Conservation (phyloP, 2,113 vertebrate genomes). For the Myotis lucifugus region DNA sequence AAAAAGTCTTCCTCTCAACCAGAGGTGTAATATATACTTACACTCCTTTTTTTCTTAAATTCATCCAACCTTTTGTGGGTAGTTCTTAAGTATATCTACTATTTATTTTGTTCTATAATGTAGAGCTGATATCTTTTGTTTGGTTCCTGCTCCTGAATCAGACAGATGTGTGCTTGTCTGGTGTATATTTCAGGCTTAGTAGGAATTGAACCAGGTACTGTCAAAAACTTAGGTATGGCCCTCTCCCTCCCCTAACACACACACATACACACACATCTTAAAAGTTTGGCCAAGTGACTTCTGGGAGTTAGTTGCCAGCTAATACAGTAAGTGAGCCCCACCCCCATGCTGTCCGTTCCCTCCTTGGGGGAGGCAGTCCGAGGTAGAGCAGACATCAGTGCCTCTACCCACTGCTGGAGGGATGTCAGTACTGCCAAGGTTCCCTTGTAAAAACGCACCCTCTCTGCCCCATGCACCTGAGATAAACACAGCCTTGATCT, state of each 20-base stretch:
- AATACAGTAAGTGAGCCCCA: background rate
- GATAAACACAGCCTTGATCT: background rate
- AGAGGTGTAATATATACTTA: background rate
- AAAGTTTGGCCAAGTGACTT: background rate
- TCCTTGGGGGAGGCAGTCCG: background rate
- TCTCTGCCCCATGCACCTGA: background rate
- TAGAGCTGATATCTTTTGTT: background rate
- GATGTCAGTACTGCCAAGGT: background rate
- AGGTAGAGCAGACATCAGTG: background rate
- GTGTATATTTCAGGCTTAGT: constrained; percentile 5
- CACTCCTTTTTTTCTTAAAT: background rate
- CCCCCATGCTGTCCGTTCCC: background rate
- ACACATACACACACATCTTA: background rate
- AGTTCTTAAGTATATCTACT: background rate
- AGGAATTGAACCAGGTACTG: background rate
- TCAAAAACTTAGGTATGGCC: background rate
- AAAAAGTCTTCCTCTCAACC: background rate
- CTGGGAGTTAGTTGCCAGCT: background rate
- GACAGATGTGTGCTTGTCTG: background rate
- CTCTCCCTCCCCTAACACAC: background rate
- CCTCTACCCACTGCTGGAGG: background rate
- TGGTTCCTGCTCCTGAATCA: background rate
- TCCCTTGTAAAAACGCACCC: background rate
- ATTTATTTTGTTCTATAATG: background rate
- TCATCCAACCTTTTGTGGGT: background rate